Evolutionary conservation across 2,888 invertebrate genomes (phyloP).

Genomic region (Scaptomyza parva): DNA sequence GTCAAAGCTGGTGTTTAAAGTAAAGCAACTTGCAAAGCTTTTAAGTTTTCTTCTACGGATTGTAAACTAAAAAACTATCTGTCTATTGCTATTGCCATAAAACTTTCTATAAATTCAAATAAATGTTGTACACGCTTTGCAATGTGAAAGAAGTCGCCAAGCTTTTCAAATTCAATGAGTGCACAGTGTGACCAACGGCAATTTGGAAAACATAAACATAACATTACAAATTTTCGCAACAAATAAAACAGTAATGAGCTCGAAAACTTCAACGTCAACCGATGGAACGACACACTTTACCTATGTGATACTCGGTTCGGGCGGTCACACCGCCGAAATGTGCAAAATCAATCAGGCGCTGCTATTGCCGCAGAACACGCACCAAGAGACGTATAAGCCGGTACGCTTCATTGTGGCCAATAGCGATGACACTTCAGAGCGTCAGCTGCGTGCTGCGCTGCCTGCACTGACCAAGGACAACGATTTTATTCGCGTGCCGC

Average conservation of each 20-base stretch:
- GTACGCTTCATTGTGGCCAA: slow-evolving; percentile 92
- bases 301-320: slow-evolving; percentile 84
- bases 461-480: slow-evolving; percentile 85
- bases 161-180: neutral
- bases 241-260: slow-evolving; percentile 6
- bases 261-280: neutral
- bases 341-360: slow-evolving; percentile 89
- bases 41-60: neutral
- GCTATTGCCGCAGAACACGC: slow-evolving; percentile 27
- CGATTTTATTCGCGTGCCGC: slow-evolving; percentile 87
- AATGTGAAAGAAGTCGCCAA: neutral
- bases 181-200: slow-evolving; percentile 8
- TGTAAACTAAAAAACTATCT: too few relatives aligned
- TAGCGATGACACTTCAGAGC: slow-evolving; percentile 91
- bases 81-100: too few relatives aligned
- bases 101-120: too few relatives aligned
- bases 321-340: slow-evolving; percentile 96
- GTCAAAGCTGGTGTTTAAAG: neutral
- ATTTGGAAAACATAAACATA: slow-evolving; percentile 27
- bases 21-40: neutral
- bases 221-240: neutral
- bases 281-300: slow-evolving; percentile 55
- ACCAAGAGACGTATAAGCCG: slow-evolving; percentile 87
- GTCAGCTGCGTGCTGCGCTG: slow-evolving; percentile 86
- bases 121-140: neutral